Evolutionary conservation across 2,888 invertebrate species (phyloP).

Genomic region (Mellilla xanthometata): DNA sequence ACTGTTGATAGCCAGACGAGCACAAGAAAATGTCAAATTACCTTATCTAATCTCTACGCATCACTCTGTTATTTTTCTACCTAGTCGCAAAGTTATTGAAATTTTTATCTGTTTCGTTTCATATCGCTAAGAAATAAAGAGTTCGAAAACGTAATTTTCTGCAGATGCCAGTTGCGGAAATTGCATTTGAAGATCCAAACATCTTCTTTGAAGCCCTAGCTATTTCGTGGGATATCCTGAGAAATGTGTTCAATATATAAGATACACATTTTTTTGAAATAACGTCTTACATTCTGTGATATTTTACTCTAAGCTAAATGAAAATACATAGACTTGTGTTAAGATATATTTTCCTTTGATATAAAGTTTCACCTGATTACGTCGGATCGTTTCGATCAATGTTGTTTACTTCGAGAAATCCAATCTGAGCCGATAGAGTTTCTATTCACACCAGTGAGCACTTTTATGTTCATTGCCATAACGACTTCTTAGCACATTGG

Average conservation of each 20-base stretch:
- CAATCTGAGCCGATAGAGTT: conserved; percentile 15
- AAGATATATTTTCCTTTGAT: conserved; percentile 26
- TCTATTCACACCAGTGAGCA: conserved; percentile 8
- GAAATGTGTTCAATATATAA: no score
- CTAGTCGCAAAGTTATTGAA: no score
- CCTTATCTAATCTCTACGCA: no score
- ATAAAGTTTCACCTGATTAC: conserved; percentile 27
- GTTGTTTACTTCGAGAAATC: conserved; percentile 18
- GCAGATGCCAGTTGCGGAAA: conserved; percentile 17
- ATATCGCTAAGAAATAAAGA: no score
- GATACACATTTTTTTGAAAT: no score
- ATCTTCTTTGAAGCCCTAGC: background rate
- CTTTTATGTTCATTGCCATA: conserved; percentile 14
- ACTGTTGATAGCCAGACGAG: no score
- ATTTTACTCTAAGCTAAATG: no score
- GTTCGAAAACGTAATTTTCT: conserved; percentile 11
- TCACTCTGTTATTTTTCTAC: no score
- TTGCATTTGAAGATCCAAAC: conserved; percentile 14
- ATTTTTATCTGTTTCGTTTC: no score
- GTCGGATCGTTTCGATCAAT: conserved; percentile 19
- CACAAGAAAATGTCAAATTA: no score
- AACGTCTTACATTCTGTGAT: no score
- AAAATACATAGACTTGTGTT: no score
- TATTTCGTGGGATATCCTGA: background rate
- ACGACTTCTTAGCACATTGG: conserved; percentile 14